Base-by-base conservation (phyloP, 2,113 vertebrate genomes). In the Sinocyclocheilus anophthalmus region DNA sequence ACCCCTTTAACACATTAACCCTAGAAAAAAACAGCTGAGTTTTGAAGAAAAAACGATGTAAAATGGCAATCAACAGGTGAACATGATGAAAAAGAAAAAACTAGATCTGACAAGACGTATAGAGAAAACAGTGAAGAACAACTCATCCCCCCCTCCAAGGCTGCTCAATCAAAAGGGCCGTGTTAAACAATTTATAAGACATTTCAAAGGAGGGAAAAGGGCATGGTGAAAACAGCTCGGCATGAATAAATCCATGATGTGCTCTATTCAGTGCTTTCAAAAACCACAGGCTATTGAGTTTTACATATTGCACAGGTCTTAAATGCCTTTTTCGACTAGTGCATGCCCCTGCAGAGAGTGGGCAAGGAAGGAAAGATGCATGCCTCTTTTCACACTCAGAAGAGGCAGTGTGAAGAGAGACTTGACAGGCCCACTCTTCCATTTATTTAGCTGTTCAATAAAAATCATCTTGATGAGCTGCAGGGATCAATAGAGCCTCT, bases 241-340 rank as follows among this genome's bases (percentile, higher is more conserved):
- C 76, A 30, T 59, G 57, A 59, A 86, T 86, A 26, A 76, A 88
- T 83, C 87, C 42, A 73, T 45, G 11, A n/a, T 59, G 63, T 18
- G 69, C 67, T 88, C 81, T 73, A 53, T 87, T 81, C 76, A 81
- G 81, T 10, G 16, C 37, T 81, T 86, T 82, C 48, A 78, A 76
- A 86, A 75, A 30, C 50, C 20, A 63, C 45, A 81, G 65, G 65
- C 59, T 76, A 86, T 73, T 61, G 69, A 81, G 42, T 75, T 82
- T 37, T 63, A 63, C 79, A 82, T 76, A 82, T 82, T 76, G 61
- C 79, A 86, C n/a, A 63, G 65, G 50, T 45, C 24, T 61, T 45
- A 73, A 85, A 80, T 72, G 48, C 48, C 42, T 81, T 81, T 81
- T 61, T 61, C 76, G 50, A 55, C 50, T 50, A 33, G 24, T 11